phyloP scores from a whole-genome alignment of 2,113 vertebrate species.

The Paedocypris sp. region DNA sequence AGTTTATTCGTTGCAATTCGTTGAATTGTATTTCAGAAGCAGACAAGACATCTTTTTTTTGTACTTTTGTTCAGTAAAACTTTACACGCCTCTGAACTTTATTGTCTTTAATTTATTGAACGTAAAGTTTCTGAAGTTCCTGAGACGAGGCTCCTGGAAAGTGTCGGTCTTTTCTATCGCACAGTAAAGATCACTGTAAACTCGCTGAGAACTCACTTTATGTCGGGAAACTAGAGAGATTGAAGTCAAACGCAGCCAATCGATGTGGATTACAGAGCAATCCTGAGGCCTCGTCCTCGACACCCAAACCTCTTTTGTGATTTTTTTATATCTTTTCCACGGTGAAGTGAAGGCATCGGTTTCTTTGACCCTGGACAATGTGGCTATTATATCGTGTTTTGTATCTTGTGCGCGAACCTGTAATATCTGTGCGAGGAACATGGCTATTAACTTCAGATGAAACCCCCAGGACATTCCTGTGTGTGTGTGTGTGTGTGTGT shows the following conservation, averaged over 20 bases:
- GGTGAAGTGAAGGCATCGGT: slow-evolving; percentile 6
- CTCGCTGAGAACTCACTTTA: background rate
- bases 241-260: slow-evolving; percentile 6
- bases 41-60: no score
- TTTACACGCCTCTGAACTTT: no score
- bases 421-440: slow-evolving; percentile 29
- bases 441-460: slow-evolving; percentile 38
- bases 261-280: slow-evolving; percentile 4
- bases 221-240: background rate
- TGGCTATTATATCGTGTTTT: slow-evolving; percentile 13
- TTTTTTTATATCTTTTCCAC: background rate
- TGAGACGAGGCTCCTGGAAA: background rate
- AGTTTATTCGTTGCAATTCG: no score
- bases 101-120: no score
- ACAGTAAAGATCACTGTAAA: background rate
- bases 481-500: slow-evolving; percentile 8
- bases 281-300: background rate
- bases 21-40: no score
- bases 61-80: no score
- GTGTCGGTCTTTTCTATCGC: background rate
- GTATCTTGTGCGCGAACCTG: slow-evolving; percentile 15
- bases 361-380: slow-evolving; percentile 5
- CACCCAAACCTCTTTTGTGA: background rate
- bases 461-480: slow-evolving; percentile 29
- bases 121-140: no score